Percentiles rank a stretch among this genome's conserved stretches.
Evolutionary conservation across 1,140 invertebrate genomes (phyloP).

Genomic region (Hyphantria cunea): DNA sequence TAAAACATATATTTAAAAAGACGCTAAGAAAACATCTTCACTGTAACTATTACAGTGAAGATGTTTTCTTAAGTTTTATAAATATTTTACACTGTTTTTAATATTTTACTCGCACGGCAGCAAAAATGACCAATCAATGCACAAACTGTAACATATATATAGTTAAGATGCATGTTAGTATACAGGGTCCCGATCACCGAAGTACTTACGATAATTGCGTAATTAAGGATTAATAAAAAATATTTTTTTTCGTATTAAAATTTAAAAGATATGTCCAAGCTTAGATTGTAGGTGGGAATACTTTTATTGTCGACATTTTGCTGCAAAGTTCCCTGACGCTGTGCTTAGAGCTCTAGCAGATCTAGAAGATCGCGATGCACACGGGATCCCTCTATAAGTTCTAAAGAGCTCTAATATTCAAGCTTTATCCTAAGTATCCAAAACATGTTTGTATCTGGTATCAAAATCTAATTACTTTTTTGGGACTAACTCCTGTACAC

Average conservation of each 20-base stretch:
- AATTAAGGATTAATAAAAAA: slow-evolving; percentile 15
- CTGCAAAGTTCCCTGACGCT: slow-evolving; percentile 19
- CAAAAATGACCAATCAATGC: neutral
- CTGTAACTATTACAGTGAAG: no score
- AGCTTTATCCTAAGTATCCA: no score
- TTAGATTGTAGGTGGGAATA: slow-evolving; percentile 25
- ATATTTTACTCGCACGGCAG: no score
- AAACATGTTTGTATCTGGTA: no score
- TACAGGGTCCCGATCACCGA: slow-evolving; percentile 30
- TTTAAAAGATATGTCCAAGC: slow-evolving; percentile 23
- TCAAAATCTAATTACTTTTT: no score
- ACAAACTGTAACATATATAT: slow-evolving; percentile 16
- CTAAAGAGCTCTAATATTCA: no score
- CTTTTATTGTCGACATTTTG: slow-evolving; percentile 12
- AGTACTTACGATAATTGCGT: slow-evolving; percentile 28
- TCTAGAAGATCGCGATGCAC: no score
- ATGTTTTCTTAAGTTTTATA: slow-evolving; percentile 4
- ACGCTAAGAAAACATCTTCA: no score
- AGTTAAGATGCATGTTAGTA: slow-evolving; percentile 28
- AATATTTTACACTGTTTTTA: neutral
- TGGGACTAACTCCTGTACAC: no score
- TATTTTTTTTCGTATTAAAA: slow-evolving; percentile 21
- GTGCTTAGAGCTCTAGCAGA: no score
- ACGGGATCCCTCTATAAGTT: no score
- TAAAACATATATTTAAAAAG: no score